Evolutionary conservation across 2,113 vertebrate species (phyloP).

Genomic region (Rhodinocichla rosea): DNA sequence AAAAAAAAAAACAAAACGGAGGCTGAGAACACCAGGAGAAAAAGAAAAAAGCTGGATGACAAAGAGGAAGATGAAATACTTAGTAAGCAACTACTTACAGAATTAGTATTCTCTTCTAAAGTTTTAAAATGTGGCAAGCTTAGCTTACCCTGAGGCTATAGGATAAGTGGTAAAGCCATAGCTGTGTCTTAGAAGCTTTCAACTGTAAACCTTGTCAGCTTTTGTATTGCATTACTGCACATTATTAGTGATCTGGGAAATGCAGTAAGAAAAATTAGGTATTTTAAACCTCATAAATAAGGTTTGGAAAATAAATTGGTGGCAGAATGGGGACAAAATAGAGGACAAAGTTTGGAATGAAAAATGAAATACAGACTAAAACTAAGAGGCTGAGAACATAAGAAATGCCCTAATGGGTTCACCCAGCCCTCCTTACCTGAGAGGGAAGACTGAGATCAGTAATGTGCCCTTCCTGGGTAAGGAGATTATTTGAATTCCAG

Average conservation of each 20-base stretch:
- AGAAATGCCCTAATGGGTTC: not conserved
- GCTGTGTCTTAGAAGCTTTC: not conserved
- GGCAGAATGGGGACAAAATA: constrained; percentile 29
- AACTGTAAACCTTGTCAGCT: not conserved
- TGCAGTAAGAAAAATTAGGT: not conserved
- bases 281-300: not conserved
- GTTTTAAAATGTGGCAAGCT: not conserved
- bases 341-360: not conserved
- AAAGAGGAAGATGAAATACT: not conserved
- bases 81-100: not conserved
- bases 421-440: not conserved
- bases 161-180: not conserved
- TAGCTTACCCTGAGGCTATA: not conserved
- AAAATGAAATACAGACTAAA: not conserved
- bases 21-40: not conserved
- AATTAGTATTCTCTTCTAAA: not conserved
- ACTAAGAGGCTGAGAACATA: not conserved
- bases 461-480: not conserved
- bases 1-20: not conserved
- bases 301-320: not conserved
- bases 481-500: not conserved
- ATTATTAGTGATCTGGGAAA: not conserved
- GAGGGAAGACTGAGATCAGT: not conserved
- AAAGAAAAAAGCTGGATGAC: not conserved
- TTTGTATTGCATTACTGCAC: not conserved